These are phyloP conservation scores for Drosophila paracracens DNA, from an alignment of 2,888 invertebrate genomes.

Conservation along the genomic window DNA sequence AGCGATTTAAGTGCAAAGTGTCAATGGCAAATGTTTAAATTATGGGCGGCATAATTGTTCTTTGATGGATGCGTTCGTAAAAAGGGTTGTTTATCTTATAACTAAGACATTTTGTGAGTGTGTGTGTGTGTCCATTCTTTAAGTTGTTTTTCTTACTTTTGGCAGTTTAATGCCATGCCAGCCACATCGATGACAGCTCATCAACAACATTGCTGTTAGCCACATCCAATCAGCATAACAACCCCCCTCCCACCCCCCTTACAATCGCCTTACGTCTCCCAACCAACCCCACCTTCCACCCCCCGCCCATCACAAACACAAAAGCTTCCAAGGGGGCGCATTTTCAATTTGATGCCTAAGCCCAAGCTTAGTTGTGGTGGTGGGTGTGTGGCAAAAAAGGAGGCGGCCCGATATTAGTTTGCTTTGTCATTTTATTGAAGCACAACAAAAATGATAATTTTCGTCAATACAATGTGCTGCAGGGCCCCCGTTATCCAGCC, in stretches of 20 bases:
- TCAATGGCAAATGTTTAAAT: constrained; percentile 64
- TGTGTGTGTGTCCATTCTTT: constrained; percentile 2
- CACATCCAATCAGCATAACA: constrained; percentile 61
- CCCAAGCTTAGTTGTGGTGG: constrained; percentile 52
- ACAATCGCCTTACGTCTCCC: background rate
- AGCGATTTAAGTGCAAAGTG: constrained; percentile 54
- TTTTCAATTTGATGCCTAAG: constrained; percentile 71
- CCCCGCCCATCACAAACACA: constrained; percentile 1
- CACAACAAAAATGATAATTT: constrained; percentile 78
- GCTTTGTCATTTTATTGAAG: constrained; percentile 78
- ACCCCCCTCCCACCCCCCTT: constrained; percentile 5
- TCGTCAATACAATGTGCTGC: constrained; percentile 63
- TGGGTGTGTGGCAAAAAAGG: background rate
- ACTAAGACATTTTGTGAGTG: constrained; percentile 1
- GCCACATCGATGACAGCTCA: constrained; percentile 33
- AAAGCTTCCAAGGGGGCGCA: constrained; percentile 28
- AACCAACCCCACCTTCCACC: background rate
- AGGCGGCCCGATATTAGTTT: constrained; percentile 64
- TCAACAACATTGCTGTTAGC: constrained; percentile 30
- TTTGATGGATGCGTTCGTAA: constrained; percentile 33
- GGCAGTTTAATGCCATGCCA: constrained; percentile 8
- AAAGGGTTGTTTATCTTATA: constrained; percentile 13
- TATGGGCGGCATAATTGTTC: constrained; percentile 54
- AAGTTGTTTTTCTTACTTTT: constrained; percentile 3
- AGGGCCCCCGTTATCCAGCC: constrained; percentile 22